Evolutionary conservation across 2,888 invertebrate genomes (phyloP), one percentile per base, ranked within the genome.

Genomic region (Melangyna quadrimaculata): DNA sequence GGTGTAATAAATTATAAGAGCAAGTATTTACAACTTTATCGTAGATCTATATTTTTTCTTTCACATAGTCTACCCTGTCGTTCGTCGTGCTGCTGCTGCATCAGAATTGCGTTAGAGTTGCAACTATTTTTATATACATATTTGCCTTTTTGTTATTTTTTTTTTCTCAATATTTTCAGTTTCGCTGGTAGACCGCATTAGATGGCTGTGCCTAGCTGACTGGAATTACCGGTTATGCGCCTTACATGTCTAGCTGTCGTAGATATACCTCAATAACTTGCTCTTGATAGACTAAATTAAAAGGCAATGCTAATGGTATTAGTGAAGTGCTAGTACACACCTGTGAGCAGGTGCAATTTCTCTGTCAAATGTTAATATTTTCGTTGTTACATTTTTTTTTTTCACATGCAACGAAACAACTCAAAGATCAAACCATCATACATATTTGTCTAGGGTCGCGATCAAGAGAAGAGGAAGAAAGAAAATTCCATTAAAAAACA

Each of bases 271-370:
- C 45, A 65, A 82, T 53, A 61, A 71, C 67, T 80, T 84, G 80
- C 84, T 84, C 80, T 80, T 80, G 84, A 84, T 84, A 80, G 59
- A 84, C 80, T 77, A 69, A 84, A 84, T 80, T 77, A 84, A 84
- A 84, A 72, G 72, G 53, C 80, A 75, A 53, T 72, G 61, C 80
- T 24, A 32, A 53, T 59, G 10, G 84, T 67, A 53, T 65, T 65
- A 22, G 59, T 61, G 61, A 57, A 22, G 59, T 61, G 61, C 40
- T 12, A 61, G 14, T 43, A 48, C 43, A 80, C 75, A 84, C 75
- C 80, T 80, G 80, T 12, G 22, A 72, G 61, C 80, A 84, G 84
- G 84, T 84, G 84, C 84, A 84, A 80, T 80, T 80, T 84, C 84
- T 84, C 80, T 84, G 70, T 71, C 79, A 70, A 83, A 63, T 67